Conservation (phyloP, 1,140 invertebrate species). For the Camponotus floridanus region DNA sequence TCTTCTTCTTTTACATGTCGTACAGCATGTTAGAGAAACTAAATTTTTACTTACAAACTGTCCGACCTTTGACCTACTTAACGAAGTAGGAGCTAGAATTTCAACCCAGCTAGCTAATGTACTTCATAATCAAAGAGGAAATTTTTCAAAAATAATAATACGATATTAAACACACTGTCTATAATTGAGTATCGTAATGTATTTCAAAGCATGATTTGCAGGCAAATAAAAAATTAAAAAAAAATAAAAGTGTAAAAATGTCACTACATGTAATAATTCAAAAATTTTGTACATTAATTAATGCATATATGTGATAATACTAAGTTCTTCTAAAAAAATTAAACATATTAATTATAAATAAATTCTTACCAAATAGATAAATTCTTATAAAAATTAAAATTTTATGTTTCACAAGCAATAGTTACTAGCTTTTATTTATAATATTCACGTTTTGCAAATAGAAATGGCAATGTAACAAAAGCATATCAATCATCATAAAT, state of each 20-base stretch:
- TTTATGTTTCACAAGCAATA: background rate
- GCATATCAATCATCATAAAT: background rate
- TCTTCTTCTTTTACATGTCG: background rate
- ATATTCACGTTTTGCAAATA: background rate
- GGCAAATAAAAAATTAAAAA: background rate
- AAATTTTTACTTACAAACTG: constrained; percentile 32
- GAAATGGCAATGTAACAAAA: background rate
- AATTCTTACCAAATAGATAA: background rate
- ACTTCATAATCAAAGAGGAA: constrained; percentile 8
- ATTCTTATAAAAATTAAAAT: background rate
- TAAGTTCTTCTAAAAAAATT: background rate
- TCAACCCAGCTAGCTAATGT: constrained; percentile 5
- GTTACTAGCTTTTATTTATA: background rate
- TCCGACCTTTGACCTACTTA: constrained; percentile 53
- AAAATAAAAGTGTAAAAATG: background rate
- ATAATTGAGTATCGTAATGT: background rate
- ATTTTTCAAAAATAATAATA: constrained; percentile 19
- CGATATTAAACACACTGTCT: background rate
- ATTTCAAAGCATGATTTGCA: background rate
- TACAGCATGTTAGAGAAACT: constrained; percentile 1
- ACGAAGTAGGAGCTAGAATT: constrained; percentile 27
- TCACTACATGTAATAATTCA: background rate
- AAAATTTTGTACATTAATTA: background rate
- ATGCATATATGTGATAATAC: background rate
- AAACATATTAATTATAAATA: background rate